Evolutionary conservation across 2,888 invertebrate genomes (phyloP).

Genomic region (Choreutis nemorana): DNA sequence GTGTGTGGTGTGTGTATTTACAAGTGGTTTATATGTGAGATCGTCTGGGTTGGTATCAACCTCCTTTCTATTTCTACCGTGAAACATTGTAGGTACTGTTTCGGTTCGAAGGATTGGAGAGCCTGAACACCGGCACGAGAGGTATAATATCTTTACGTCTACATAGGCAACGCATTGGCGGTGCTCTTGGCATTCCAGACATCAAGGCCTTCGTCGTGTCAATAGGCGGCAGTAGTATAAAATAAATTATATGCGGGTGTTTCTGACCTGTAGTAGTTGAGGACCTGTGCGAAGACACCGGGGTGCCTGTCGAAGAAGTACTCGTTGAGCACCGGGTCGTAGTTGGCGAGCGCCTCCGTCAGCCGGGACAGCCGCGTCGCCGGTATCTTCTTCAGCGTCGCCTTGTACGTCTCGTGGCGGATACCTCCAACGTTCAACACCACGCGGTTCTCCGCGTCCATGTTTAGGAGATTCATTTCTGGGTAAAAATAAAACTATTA

Average conservation of each 20-base stretch:
- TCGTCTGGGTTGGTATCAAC: too few species aligned
- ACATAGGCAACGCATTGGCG: too few species aligned
- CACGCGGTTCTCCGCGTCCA: slow-evolving; percentile 98
- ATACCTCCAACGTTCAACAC: slow-evolving; percentile 99
- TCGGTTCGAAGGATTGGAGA: too few species aligned
- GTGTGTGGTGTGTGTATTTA: too few species aligned
- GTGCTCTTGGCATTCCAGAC: too few species aligned
- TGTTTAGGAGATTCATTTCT: slow-evolving; percentile 89
- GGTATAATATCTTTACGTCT: too few species aligned
- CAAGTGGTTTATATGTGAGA: too few species aligned
- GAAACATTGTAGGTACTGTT: too few species aligned
- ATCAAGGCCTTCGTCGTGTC: too few species aligned
- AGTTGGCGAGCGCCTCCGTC: slow-evolving; percentile 97
- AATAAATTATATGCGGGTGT: too few species aligned
- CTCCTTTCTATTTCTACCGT: too few species aligned
- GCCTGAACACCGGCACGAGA: slow-evolving; percentile 2
- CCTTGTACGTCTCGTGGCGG: slow-evolving; percentile 95
- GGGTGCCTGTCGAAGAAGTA: slow-evolving; percentile 99
- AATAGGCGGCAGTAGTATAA: slow-evolving; percentile 2
- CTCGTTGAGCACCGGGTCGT: slow-evolving; percentile 98
- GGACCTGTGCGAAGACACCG: slow-evolving; percentile 94
- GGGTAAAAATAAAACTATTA: slow-evolving; percentile 8
- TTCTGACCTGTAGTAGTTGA: slow-evolving; percentile 98
- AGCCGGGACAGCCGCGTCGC: slow-evolving; percentile 93
- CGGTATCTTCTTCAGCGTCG: slow-evolving; percentile 96